phyloP scores from a whole-genome alignment of 2,113 vertebrate genomes.

The Amblyornis subalaris region DNA sequence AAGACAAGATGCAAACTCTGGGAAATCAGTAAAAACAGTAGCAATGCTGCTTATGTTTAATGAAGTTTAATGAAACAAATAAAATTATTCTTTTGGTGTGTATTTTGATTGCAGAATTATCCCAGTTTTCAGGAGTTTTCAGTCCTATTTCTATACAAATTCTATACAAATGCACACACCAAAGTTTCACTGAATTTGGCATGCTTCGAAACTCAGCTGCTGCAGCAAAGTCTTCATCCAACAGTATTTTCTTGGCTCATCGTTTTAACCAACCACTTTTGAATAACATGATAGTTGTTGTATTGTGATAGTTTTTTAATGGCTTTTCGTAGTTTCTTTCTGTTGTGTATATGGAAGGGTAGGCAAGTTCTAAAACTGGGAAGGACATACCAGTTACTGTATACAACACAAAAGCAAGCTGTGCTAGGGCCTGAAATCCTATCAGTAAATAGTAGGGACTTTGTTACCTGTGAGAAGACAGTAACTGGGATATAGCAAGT shows the following conservation, averaged over 20 bases:
- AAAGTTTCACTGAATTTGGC: not conserved
- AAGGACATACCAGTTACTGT: not conserved
- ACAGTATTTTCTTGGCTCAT: not conserved
- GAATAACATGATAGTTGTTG: not conserved
- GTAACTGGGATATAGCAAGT: not conserved
- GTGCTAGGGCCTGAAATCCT: not conserved
- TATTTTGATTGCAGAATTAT: not conserved
- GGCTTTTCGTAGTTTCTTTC: not conserved
- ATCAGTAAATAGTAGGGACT: not conserved
- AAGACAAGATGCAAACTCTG: not conserved
- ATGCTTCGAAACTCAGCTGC: not conserved
- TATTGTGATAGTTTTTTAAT: not conserved
- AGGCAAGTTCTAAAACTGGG: not conserved
- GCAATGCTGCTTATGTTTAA: not conserved
- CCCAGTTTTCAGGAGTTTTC: not conserved
- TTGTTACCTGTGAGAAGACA: not conserved
- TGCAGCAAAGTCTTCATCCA: not conserved
- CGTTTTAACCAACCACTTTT: not conserved
- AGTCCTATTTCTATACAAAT: not conserved
- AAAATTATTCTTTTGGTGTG: not conserved
- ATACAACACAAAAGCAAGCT: not conserved
- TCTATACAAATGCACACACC: not conserved
- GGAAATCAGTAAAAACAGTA: not conserved
- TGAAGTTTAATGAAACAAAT: not conserved
- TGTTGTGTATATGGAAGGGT: not conserved